These are phyloP conservation scores for Melipona quadrifasciata DNA, from an alignment of 1,140 invertebrate genomes.

Conservation along the genomic window DNA sequence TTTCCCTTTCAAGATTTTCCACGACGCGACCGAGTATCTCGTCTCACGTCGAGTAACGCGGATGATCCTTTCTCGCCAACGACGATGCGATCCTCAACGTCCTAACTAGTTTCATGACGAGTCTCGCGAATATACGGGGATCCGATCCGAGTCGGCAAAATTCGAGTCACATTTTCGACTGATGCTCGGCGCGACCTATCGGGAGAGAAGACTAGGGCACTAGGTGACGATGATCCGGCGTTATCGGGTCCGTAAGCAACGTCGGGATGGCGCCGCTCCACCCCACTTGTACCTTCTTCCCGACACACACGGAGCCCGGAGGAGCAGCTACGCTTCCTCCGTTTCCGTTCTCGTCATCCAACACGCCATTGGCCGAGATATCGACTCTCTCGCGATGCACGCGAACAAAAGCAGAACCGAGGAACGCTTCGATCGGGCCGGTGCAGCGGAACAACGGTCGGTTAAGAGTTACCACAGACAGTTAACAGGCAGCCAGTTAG, in stretches of 20 bases:
- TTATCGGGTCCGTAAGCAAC: slow-evolving; percentile 17
- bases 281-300: slow-evolving; percentile 14
- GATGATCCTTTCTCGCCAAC: neutral
- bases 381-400: neutral
- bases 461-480: neutral
- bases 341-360: slow-evolving; percentile 7
- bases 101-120: neutral
- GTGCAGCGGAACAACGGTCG: neutral
- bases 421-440: neutral
- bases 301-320: neutral
- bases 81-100: neutral
- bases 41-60: neutral
- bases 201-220: slow-evolving; percentile 15
- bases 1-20: neutral
- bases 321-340: slow-evolving; percentile 2
- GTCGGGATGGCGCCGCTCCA: slow-evolving; percentile 43
- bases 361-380: slow-evolving; percentile 8
- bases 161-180: neutral
- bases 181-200: neutral
- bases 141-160: too few species aligned
- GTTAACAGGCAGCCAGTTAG: neutral
- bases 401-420: neutral
- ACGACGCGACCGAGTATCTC: neutral
- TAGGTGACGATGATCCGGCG: slow-evolving; percentile 20
- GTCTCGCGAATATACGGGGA: neutral